A percentile compares a stretch with the other conserved stretches of the same genome.
These are phyloP conservation scores for Anarhynchus alexandrinus DNA, from an alignment of 2,113 vertebrate species.

Conservation along the genomic window DNA sequence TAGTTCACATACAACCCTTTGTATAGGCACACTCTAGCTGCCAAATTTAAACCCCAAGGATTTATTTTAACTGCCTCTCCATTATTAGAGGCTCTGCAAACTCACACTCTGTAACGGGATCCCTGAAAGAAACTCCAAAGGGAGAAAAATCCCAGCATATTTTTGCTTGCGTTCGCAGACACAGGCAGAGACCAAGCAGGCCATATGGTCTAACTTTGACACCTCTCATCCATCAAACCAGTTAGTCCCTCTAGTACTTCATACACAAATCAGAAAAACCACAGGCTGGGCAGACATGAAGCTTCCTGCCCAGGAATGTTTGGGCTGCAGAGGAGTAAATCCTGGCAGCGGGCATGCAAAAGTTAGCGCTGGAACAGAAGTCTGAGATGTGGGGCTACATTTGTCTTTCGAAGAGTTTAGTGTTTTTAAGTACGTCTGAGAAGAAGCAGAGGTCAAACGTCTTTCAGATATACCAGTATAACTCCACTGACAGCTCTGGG, in stretches of 20 bases:
- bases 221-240: conserved; percentile 25
- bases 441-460: not conserved
- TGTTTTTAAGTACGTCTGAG: not conserved
- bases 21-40: not conserved
- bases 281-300: conserved; percentile 9
- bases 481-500: not conserved
- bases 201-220: not conserved
- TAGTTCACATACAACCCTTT: not conserved
- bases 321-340: not conserved
- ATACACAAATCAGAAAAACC: conserved; percentile 29
- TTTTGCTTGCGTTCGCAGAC: not conserved
- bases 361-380: not conserved
- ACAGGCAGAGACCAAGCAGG: not conserved
- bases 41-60: not conserved
- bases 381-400: not conserved
- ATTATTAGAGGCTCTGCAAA: not conserved
- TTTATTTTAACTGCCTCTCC: conserved; percentile 4
- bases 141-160: not conserved
- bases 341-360: not conserved
- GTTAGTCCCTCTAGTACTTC: not conserved
- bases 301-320: conserved; percentile 24
- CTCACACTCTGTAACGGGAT: not conserved
- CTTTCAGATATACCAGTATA: not conserved
- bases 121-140: not conserved
- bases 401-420: not conserved